These are phyloP conservation scores for Apantesis nais DNA, from an alignment of 2,888 invertebrate genomes.

Conservation along the genomic window DNA sequence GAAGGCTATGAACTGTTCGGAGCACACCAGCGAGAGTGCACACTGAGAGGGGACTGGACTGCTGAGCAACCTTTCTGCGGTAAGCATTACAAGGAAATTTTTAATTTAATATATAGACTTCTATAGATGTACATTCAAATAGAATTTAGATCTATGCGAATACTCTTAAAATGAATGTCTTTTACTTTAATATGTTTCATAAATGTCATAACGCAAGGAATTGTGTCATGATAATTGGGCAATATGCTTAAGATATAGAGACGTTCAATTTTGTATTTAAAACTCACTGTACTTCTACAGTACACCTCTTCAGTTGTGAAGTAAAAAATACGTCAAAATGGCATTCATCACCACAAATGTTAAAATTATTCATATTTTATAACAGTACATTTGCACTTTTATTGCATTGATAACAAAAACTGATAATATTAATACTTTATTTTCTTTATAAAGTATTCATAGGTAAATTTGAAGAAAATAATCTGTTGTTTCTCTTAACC, in stretches of 20 bases:
- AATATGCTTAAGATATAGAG: too few species aligned
- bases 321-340: neutral
- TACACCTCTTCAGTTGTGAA: too few species aligned
- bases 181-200: too few species aligned
- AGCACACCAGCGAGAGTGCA: conserved; percentile 89
- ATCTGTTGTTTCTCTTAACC: too few species aligned
- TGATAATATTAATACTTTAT: too few species aligned
- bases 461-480: too few species aligned
- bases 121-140: neutral
- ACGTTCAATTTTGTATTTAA: too few species aligned
- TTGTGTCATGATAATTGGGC: too few species aligned
- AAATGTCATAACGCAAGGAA: too few species aligned
- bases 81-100: conserved; percentile 60
- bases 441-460: too few species aligned
- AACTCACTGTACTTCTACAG: too few species aligned
- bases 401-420: neutral
- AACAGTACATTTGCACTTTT: neutral
- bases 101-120: neutral
- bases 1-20: conserved; percentile 96
- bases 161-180: too few species aligned
- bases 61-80: conserved; percentile 94
- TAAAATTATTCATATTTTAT: neutral
- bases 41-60: conserved; percentile 90
- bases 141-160: neutral
- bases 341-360: neutral